Evolutionary conservation across 2,113 vertebrate genomes (phyloP), one percentile per base, ranked within the genome.

Genomic region (Lanius collurio): DNA sequence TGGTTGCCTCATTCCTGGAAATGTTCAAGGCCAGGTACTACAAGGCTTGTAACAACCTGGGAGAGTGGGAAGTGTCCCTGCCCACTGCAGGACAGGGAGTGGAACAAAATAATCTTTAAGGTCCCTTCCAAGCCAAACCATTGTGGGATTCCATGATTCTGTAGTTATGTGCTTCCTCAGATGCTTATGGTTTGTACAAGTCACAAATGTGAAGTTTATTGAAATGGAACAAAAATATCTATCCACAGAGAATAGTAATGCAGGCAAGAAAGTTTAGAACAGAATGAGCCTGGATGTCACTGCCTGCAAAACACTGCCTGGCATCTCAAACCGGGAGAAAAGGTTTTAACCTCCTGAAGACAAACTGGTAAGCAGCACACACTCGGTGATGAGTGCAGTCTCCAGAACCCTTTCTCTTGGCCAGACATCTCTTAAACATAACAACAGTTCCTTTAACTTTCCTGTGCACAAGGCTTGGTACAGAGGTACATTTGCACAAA

Each of bases 391-490:
- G 57, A 93, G 90, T 3, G 15, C 7, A 5, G 70, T 30, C 55
- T 95, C 86, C 33, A 77, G 37, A 93, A 91, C 31, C 47, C 49
- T 83, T 42, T 81, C 94, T 94, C 77, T 96, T 74, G 78, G 64
- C 2, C 8, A 96, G 59, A 22, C 73, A 73, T 89, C 93, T 96
- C 57, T 82, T 78, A 95, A 94, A 67, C 50, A n/a, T 28, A 69
- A 74, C 87, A 91, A 76, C 14, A 94, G 93, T 41, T 70, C 90
- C 76, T 80, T 94, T 68, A 96, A 85, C 73, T 78, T 94, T 75
- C 46, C 71, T 62, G 68, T 62, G 68, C 83, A 94, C 57, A 84
- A 67, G 90, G 50, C 77, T 76, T 75, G 62, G 94, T 76, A 90
- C 11, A 56, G 64, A 70, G 71, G 56, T 20, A 77, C 41, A 63